Percentiles rank a stretch among this genome's conserved stretches.
Evolutionary conservation across 2,113 vertebrate genomes (phyloP).

Genomic region (Mustelus asterias): DNA sequence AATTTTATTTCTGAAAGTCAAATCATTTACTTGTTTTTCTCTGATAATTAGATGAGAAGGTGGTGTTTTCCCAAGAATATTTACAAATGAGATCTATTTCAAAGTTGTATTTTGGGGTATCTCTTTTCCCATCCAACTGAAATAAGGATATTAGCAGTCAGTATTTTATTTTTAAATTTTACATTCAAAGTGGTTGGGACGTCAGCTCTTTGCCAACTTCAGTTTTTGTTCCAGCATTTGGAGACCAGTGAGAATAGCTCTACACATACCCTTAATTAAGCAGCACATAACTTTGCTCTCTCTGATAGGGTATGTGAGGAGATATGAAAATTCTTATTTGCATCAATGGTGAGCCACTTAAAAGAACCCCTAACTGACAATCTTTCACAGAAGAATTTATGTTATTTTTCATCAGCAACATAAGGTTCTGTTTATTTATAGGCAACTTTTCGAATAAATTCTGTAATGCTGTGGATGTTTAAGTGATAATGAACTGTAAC

Average conservation of each 20-base stretch:
- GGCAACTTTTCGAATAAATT: constrained; percentile 3
- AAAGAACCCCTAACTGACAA: neutral
- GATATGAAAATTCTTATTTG: neutral
- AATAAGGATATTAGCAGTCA: neutral
- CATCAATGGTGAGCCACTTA: neutral
- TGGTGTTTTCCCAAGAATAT: neutral
- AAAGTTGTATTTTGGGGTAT: neutral
- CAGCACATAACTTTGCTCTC: neutral
- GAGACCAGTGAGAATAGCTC: neutral
- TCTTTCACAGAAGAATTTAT: neutral
- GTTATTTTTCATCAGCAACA: constrained; percentile 1
- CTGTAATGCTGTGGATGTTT: neutral
- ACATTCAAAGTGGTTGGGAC: neutral
- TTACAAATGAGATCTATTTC: neutral
- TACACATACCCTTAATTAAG: neutral
- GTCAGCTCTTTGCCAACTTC: neutral
- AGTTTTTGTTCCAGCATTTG: neutral
- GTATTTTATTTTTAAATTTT: neutral
- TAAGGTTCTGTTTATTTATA: constrained; percentile 30
- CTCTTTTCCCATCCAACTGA: neutral
- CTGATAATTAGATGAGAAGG: neutral
- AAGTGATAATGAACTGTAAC: constrained; percentile 33
- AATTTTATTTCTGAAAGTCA: neutral
- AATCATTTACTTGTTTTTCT: neutral
- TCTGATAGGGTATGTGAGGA: neutral